Evolutionary conservation across 2,888 invertebrate genomes (phyloP).

Genomic region (Miltochrista miniata): DNA sequence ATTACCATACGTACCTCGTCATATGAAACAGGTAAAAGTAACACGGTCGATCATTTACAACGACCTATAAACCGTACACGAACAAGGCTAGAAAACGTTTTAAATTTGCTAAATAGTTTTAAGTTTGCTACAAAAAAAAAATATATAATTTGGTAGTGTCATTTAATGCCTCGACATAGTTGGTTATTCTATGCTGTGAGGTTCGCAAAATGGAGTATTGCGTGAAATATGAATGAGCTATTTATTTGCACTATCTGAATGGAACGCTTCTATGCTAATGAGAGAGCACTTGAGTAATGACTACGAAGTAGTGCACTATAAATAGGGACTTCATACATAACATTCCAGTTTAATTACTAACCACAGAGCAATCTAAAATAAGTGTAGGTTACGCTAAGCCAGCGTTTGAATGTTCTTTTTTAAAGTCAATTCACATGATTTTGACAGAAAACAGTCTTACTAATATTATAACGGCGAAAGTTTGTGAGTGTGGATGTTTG

Average conservation of each 20-base stretch:
- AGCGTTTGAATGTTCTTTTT: background rate
- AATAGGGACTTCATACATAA: conserved; percentile 61
- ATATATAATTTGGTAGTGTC: conserved; percentile 1
- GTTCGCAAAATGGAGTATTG: background rate
- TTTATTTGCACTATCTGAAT: conserved; percentile 27
- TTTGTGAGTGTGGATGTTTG: too few relatives aligned
- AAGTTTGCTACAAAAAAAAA: conserved; percentile 28
- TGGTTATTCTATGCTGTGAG: background rate
- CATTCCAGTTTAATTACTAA: conserved; percentile 50
- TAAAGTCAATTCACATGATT: too few relatives aligned
- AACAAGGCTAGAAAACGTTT: conserved; percentile 46
- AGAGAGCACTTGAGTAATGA: conserved; percentile 48
- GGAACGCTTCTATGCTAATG: conserved; percentile 41
- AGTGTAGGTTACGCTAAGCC: conserved; percentile 14
- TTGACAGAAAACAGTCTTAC: too few relatives aligned
- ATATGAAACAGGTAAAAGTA: conserved; percentile 34
- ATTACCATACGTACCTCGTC: conserved; percentile 19
- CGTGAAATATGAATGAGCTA: conserved; percentile 19
- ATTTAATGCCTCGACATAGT: background rate
- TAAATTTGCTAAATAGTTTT: conserved; percentile 42
- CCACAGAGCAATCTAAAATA: conserved; percentile 32
- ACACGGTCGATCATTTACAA: conserved; percentile 51
- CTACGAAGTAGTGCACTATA: conserved; percentile 42
- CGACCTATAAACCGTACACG: conserved; percentile 48
- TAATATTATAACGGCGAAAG: too few relatives aligned